phyloP scores from a whole-genome alignment of 2,797 vertebrate species.

The Trachops cirrhosus region DNA sequence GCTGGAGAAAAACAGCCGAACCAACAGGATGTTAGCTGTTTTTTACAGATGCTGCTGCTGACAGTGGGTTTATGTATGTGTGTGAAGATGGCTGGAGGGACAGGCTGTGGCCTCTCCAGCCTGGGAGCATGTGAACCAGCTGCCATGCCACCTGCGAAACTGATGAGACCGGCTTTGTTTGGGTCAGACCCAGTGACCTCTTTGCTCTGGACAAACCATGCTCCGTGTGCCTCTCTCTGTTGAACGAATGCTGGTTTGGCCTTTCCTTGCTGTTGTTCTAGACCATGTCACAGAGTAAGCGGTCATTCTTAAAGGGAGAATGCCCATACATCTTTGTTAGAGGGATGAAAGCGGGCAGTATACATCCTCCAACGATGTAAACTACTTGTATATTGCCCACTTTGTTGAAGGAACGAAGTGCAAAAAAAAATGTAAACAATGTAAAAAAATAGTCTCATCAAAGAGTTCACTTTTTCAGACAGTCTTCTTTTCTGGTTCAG shows the following conservation, averaged over 20 bases:
- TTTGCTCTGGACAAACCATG: background rate
- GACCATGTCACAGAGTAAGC: background rate
- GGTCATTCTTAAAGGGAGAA: background rate
- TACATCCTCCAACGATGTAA: background rate
- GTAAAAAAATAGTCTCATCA: background rate
- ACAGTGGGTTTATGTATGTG: constrained; percentile 28
- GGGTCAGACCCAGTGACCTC: background rate
- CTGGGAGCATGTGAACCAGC: background rate
- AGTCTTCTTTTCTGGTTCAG: background rate
- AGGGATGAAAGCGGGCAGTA: background rate
- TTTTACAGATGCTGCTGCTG: constrained; percentile 8
- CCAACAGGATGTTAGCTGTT: constrained; percentile 54
- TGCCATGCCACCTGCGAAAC: background rate
- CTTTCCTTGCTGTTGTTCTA: background rate
- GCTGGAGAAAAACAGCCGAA: constrained; percentile 54
- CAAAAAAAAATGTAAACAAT: no score
- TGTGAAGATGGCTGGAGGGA: background rate
- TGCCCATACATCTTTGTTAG: background rate
- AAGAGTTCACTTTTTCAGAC: constrained; percentile 10
- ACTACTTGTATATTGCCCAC: background rate
- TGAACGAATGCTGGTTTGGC: background rate
- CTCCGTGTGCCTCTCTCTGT: background rate
- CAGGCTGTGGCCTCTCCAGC: background rate
- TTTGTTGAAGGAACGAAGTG: no score
- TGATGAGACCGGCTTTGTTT: background rate